phyloP scores from a whole-genome alignment of 2,888 invertebrate genomes.

The Melitaea athalia region DNA sequence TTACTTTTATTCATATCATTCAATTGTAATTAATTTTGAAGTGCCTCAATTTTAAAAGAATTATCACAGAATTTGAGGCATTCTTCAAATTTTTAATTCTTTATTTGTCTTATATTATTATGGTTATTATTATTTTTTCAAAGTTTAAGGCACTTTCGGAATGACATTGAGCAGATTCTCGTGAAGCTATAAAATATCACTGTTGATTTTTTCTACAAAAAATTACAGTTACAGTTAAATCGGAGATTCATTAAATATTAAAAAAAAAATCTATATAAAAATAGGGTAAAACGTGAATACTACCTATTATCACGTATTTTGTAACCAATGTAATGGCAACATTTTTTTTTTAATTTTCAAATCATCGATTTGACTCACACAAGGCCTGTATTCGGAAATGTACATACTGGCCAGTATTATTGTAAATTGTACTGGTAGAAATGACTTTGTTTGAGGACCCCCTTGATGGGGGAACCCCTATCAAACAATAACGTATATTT shows the following conservation, averaged over 20 bases:
- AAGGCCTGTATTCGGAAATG: slow-evolving; percentile 40
- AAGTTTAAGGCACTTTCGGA: slow-evolving; percentile 66
- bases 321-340: slow-evolving; percentile 76
- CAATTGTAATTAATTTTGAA: slow-evolving; percentile 60
- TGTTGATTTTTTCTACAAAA: not conserved
- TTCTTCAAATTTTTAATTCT: slow-evolving; percentile 62
- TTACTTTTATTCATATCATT: not conserved
- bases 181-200: slow-evolving; percentile 39
- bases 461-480: too few species aligned
- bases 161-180: slow-evolving; percentile 71
- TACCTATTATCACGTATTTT: slow-evolving; percentile 65
- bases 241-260: slow-evolving; percentile 44
- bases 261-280: slow-evolving; percentile 53
- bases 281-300: slow-evolving; percentile 48
- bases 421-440: too few species aligned
- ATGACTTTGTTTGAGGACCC: too few species aligned
- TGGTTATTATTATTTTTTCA: slow-evolving; percentile 17
- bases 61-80: slow-evolving; percentile 81
- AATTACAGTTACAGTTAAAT: slow-evolving; percentile 27
- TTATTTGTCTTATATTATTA: slow-evolving; percentile 23
- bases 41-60: slow-evolving; percentile 77
- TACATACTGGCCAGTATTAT: too few species aligned
- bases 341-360: slow-evolving; percentile 47
- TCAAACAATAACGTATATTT: too few species aligned
- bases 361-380: slow-evolving; percentile 54